Percentiles rank a stretch among this genome's conserved stretches.
phyloP scores from a whole-genome alignment of 2,888 invertebrate species.

The Nematopogon swammerdamellus region DNA sequence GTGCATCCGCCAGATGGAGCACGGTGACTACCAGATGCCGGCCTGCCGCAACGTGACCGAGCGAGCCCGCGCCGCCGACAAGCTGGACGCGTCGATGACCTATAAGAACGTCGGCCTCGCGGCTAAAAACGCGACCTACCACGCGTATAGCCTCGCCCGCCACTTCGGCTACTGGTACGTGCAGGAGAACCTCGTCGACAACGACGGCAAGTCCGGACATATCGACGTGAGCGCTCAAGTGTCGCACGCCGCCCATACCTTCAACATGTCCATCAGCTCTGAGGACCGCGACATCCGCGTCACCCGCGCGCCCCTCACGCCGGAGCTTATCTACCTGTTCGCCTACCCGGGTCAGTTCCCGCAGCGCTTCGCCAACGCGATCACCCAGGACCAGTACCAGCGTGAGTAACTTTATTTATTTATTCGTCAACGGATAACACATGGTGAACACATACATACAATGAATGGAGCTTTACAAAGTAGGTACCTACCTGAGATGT shows the following conservation, averaged over 20 bases:
- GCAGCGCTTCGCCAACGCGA: constrained; percentile 29
- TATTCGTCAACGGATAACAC: no score
- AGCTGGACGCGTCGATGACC: constrained; percentile 40
- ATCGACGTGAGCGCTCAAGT: constrained; percentile 44
- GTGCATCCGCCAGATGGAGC: constrained; percentile 47
- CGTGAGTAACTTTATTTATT: constrained; percentile 56
- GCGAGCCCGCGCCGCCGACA: constrained; percentile 49
- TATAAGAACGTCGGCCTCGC: constrained; percentile 46
- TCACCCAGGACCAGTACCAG: constrained; percentile 37
- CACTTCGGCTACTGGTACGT: constrained; percentile 42
- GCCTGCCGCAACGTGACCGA: constrained; percentile 57
- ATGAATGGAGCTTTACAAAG: no score
- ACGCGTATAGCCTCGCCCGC: constrained; percentile 37
- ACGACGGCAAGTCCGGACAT: constrained; percentile 31
- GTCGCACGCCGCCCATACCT: constrained; percentile 34
- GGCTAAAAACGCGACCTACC: constrained; percentile 40
- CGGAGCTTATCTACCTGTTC: constrained; percentile 23
- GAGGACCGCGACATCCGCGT: constrained; percentile 42
- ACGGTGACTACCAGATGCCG: constrained; percentile 53
- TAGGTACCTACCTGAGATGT: no score
- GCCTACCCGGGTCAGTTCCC: constrained; percentile 42
- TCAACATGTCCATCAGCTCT: constrained; percentile 44
- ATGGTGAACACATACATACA: no score
- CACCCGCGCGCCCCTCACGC: constrained; percentile 30
- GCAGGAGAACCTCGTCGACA: constrained; percentile 42